Conservation (phyloP, 2,888 invertebrate genomes). For the Nemotelus pantherinus region DNA sequence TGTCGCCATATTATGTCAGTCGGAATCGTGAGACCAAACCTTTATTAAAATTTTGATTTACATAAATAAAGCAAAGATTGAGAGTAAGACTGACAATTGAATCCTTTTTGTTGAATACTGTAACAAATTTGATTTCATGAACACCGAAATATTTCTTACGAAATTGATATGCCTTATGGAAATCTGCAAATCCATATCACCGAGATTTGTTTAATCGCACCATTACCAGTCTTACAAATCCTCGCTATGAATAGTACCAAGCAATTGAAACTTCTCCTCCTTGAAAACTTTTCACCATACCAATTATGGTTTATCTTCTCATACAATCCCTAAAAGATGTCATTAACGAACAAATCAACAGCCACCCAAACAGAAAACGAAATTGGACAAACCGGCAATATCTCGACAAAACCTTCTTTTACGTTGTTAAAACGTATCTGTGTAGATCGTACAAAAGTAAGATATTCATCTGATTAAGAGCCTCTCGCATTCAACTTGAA, state of each 20-base stretch:
- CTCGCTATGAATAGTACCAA: background rate
- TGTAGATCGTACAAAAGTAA: background rate
- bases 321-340: background rate
- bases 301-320: conserved; percentile 21
- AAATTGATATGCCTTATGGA: no score
- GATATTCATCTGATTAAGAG: background rate
- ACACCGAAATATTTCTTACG: no score
- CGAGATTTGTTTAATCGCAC: conserved; percentile 10
- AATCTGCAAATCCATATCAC: conserved; percentile 6
- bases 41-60: no score
- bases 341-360: conserved; percentile 4
- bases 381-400: conserved; percentile 21
- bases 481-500: conserved; percentile 9
- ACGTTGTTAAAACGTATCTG: no score
- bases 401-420: conserved; percentile 8
- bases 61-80: no score
- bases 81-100: no score
- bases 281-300: conserved; percentile 30
- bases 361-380: background rate
- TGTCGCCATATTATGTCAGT: no score
- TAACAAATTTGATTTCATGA: no score
- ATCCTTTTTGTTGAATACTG: no score
- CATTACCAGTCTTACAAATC: conserved; percentile 3
- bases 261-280: background rate
- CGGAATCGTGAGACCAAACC: no score